phyloP scores from a whole-genome alignment of 2,113 vertebrate genomes.

The Pristiophorus japonicus region DNA sequence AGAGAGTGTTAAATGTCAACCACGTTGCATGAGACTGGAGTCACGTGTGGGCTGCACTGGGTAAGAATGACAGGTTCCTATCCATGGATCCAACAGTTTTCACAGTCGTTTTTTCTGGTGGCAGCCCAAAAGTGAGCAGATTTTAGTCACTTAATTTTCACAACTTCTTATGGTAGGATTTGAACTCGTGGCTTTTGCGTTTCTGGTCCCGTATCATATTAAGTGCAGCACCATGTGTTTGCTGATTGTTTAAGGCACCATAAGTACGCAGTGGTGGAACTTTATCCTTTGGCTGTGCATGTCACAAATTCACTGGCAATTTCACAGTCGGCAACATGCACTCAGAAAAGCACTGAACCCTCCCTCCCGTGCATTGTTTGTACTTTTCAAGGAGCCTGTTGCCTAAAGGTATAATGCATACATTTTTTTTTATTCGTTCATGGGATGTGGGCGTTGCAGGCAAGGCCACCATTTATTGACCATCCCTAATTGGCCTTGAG shows the following conservation, averaged over 20 bases:
- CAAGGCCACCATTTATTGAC: too few species aligned
- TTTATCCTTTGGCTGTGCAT: not conserved
- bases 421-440: too few species aligned
- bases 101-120: not conserved
- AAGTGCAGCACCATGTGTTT: not conserved
- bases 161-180: not conserved
- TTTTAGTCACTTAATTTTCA: not conserved
- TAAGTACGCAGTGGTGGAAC: not conserved
- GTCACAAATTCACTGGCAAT: not conserved
- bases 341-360: not conserved
- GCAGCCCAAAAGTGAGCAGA: not conserved
- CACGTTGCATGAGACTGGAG: not conserved
- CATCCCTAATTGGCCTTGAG: too few species aligned
- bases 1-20: not conserved
- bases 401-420: conserved; percentile 10
- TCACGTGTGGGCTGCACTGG: not conserved
- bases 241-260: not conserved
- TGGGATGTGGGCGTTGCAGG: too few species aligned
- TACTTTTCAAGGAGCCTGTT: not conserved
- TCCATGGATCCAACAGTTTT: not conserved
- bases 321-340: not conserved
- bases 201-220: not conserved
- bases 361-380: not conserved
- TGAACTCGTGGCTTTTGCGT: not conserved
- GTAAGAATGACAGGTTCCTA: not conserved